Evolutionary conservation across 2,113 vertebrate species (phyloP).

Genomic region (Nannospalax galili): DNA sequence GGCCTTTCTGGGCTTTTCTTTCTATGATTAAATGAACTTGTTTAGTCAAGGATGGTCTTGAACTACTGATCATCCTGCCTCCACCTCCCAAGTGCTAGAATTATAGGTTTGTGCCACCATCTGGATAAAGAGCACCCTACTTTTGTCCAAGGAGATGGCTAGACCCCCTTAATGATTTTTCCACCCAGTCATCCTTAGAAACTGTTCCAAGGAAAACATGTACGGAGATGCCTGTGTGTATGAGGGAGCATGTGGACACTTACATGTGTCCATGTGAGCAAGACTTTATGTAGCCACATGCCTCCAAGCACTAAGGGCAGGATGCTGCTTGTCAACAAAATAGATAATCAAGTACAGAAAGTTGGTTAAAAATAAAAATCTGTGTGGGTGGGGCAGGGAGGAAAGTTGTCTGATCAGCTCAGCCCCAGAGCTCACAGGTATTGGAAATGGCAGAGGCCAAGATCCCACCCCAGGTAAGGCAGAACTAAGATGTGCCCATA

Average conservation of each 20-base stretch:
- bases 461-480: background rate
- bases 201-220: background rate
- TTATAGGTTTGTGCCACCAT: background rate
- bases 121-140: background rate
- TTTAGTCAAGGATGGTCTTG: background rate
- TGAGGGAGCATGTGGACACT: background rate
- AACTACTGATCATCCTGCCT: background rate
- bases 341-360: background rate
- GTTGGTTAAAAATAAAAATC: background rate
- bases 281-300: background rate
- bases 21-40: background rate
- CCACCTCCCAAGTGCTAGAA: background rate
- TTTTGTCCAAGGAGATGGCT: background rate
- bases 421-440: background rate
- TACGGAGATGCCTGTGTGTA: background rate
- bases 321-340: constrained; percentile 1
- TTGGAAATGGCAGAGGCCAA: background rate
- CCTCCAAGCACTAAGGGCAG: background rate
- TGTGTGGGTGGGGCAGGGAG: background rate
- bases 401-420: background rate
- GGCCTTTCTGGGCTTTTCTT: constrained; percentile 29
- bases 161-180: background rate
- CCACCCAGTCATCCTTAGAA: background rate
- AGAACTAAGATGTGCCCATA: background rate
- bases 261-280: background rate